A percentile compares a stretch with the other conserved stretches of the same genome.
Evolutionary conservation across 2,888 invertebrate species (phyloP).

Genomic region (Cosmorhoe ocellata): DNA sequence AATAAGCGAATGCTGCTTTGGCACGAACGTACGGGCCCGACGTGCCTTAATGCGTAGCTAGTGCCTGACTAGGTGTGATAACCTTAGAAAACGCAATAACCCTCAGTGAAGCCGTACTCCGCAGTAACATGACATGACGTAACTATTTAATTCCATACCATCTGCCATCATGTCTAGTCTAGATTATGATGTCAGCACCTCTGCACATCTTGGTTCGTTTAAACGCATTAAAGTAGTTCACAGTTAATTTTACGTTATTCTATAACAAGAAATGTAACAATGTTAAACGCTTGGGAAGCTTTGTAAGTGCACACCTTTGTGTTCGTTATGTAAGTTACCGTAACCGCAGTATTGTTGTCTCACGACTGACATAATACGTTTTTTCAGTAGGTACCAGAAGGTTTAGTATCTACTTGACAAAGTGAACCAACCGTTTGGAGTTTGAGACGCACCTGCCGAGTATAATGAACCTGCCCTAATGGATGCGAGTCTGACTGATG

Average conservation of each 20-base stretch:
- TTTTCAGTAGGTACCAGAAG: conserved; percentile 10
- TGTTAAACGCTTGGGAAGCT: conserved; percentile 66
- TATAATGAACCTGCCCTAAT: background rate
- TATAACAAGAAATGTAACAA: conserved; percentile 57
- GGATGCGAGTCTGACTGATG: background rate
- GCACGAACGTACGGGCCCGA: conserved; percentile 9
- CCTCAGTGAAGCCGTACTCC: conserved; percentile 11
- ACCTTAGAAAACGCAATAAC: conserved; percentile 22
- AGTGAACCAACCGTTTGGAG: background rate
- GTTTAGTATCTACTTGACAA: background rate
- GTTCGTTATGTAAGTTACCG: conserved; percentile 36
- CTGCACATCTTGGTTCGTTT: conserved; percentile 13
- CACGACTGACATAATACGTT: conserved; percentile 41
- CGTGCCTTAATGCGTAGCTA: background rate
- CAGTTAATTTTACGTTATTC: conserved; percentile 29
- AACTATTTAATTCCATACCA: conserved; percentile 23
- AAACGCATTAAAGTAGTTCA: conserved; percentile 41
- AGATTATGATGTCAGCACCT: conserved; percentile 26
- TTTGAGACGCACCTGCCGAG: too few species aligned
- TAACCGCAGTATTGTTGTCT: conserved; percentile 27
- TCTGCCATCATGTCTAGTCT: conserved; percentile 29
- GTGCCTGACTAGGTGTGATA: conserved; percentile 2
- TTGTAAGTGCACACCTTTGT: conserved; percentile 65
- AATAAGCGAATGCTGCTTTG: conserved; percentile 1
- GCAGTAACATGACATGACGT: conserved; percentile 24